A percentile compares a stretch with the other conserved stretches of the same genome.
Evolutionary conservation across 2,888 invertebrate species (phyloP).

Genomic region (Noctua comes): DNA sequence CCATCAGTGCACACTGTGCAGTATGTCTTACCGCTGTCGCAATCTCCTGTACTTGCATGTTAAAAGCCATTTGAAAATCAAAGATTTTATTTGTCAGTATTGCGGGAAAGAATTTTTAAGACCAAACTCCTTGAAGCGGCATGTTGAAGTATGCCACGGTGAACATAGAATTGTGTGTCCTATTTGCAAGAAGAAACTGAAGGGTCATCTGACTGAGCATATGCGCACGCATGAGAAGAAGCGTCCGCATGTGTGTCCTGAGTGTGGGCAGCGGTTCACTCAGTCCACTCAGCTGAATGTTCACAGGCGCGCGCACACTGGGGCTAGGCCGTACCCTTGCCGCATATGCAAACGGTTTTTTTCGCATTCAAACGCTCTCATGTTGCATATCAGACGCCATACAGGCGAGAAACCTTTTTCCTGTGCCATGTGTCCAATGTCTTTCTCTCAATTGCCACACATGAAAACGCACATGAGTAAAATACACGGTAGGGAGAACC

Average conservation of each 20-base stretch:
- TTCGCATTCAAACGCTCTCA: slow-evolving; percentile 95
- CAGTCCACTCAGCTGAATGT: slow-evolving; percentile 96
- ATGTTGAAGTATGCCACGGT: slow-evolving; percentile 93
- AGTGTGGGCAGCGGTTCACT: slow-evolving; percentile 94
- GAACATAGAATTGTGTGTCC: slow-evolving; percentile 95
- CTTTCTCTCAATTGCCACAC: slow-evolving; percentile 95
- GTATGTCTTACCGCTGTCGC: slow-evolving; percentile 92
- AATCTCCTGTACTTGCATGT: slow-evolving; percentile 92
- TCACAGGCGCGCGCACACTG: slow-evolving; percentile 95
- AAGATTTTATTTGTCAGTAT: slow-evolving; percentile 94
- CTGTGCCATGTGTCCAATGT: slow-evolving; percentile 92
- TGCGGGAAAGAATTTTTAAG: slow-evolving; percentile 95
- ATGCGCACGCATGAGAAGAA: slow-evolving; percentile 95
- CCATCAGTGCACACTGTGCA: slow-evolving; percentile 93
- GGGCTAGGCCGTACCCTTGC: slow-evolving; percentile 95
- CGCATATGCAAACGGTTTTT: slow-evolving; percentile 95
- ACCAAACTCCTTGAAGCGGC: slow-evolving; percentile 93
- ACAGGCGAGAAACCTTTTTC: slow-evolving; percentile 96
- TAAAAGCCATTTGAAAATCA: slow-evolving; percentile 93
- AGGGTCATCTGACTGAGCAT: slow-evolving; percentile 95
- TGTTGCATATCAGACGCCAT: slow-evolving; percentile 95
- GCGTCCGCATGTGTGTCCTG: slow-evolving; percentile 94
- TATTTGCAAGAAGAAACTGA: slow-evolving; percentile 94
- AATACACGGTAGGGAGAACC: slow-evolving; percentile 94
- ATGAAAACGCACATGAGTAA: slow-evolving; percentile 97